Conservation (phyloP, 2,113 vertebrate genomes). For the Nycticorax nycticorax region DNA sequence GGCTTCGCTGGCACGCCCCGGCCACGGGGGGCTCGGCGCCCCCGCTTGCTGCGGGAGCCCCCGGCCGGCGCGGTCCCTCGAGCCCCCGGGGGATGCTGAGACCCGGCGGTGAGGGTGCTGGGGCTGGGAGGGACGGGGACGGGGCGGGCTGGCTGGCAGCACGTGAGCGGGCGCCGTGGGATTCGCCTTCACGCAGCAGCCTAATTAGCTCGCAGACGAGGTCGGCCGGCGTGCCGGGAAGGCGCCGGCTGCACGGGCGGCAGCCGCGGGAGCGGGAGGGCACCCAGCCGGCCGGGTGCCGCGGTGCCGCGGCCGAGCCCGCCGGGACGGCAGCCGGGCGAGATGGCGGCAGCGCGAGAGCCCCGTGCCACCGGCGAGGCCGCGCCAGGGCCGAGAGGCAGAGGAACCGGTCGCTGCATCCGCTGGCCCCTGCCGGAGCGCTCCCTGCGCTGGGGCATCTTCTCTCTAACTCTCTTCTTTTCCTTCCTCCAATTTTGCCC, state of each 20-base stretch:
- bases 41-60: not conserved
- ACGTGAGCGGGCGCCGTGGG: conserved; percentile 17
- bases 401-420: not conserved
- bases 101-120: not conserved
- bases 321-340: not conserved
- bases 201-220: conserved; percentile 49
- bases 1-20: not conserved
- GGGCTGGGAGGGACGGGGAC: not conserved
- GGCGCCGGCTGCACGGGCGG: not conserved
- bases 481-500: conserved; percentile 77
- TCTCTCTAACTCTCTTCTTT: conserved; percentile 86
- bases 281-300: not conserved
- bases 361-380: not conserved
- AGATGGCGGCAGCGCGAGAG: not conserved
- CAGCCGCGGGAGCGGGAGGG: conserved; percentile 2
- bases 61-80: rapidly evolving
- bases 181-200: conserved; percentile 57
- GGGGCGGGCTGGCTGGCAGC: not conserved
- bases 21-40: rapidly evolving
- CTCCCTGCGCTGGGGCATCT: conserved; percentile 80
- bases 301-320: not conserved
- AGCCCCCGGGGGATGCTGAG: not conserved
- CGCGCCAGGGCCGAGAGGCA: not conserved
- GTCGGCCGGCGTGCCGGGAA: not conserved
- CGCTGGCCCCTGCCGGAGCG: conserved; percentile 43